Base-by-base conservation (phyloP, 2,113 vertebrate species). In the Plecotus auritus region DNA sequence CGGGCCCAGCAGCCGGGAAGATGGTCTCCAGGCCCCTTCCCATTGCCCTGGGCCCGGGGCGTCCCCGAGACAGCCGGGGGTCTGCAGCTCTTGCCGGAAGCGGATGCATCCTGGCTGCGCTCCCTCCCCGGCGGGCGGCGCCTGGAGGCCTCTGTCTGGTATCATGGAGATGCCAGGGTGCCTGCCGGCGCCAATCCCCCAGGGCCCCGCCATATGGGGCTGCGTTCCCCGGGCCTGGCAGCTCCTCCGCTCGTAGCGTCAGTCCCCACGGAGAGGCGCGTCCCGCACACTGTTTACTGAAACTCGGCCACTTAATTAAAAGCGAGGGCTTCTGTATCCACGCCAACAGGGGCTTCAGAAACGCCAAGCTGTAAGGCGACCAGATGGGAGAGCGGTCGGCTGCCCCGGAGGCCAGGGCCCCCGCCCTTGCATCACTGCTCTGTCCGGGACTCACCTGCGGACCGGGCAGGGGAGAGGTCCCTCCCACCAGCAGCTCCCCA, bases 291-390 rank as follows among this genome's bases (percentile, higher is more conserved):
- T 96, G 45, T 96, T 97, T 94, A 90, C 84, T 77, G 94, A 97
- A 93, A 96, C 47, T 72, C 74, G 84, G 94, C 87, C 96, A 92
- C 95, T 95, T 95, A 94, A 97, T 96, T 90, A 97, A 97, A 97
- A 96, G 82, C 56, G 9, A 92, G 90, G 80, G 93, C 67, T 94
- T 96, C 94, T 96, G 93, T 90, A 90, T 94, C 67, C 90, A 96
- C 69, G 88, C 83, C 93, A 95, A 56, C 61, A 45, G 85, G 82
- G 84, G 74, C 72, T 93, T 93, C 90, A 66, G 90, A 81, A 86
- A 86, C 86, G 78, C 77, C 70, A 61, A 42, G 37, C 76, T 73
- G 72, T 66, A 77, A 72, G 88, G 56, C 56, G 20, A 84, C 91
- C 91, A 90, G 93, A 92, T 82, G 81, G 94, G 70, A 85, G 90